phyloP scores from a whole-genome alignment of 2,888 invertebrate genomes.

The Leptogaster cylindrica region DNA sequence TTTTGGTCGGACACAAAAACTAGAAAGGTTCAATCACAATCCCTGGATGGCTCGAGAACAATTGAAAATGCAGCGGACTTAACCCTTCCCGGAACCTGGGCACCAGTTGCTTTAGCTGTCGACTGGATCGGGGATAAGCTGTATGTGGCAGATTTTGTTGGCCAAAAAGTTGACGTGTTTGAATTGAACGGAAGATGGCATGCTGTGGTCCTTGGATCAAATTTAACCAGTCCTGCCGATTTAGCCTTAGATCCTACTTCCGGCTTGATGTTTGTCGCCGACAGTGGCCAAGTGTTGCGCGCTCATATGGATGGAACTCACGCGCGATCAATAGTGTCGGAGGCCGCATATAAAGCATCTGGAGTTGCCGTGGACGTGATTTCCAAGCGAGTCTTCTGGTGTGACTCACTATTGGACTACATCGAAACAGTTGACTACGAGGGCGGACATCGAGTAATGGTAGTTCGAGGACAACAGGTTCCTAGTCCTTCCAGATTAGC shows the following conservation, averaged over 20 bases:
- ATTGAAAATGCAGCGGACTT: constrained; percentile 66
- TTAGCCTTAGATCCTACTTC: constrained; percentile 90
- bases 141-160: constrained; percentile 91
- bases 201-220: constrained; percentile 89
- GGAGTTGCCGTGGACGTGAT: constrained; percentile 92
- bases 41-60: constrained; percentile 63
- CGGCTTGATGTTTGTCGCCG: constrained; percentile 87
- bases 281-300: constrained; percentile 80
- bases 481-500: constrained; percentile 85
- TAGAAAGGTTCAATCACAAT: constrained; percentile 71
- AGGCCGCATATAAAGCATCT: constrained; percentile 92
- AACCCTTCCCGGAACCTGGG: constrained; percentile 82
- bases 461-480: constrained; percentile 81
- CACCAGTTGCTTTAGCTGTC: constrained; percentile 88
- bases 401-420: constrained; percentile 92
- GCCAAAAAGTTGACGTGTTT: constrained; percentile 93
- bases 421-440: constrained; percentile 96
- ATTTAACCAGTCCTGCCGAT: constrained; percentile 89
- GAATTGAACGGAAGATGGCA: constrained; percentile 86
- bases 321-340: constrained; percentile 81
- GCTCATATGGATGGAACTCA: constrained; percentile 95
- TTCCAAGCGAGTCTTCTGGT: constrained; percentile 91
- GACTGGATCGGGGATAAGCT: constrained; percentile 98
- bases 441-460: constrained; percentile 79
- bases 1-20: constrained; percentile 93